Conservation (phyloP, 1,140 invertebrate species). For the Pentalonia nigronervosa region DNA sequence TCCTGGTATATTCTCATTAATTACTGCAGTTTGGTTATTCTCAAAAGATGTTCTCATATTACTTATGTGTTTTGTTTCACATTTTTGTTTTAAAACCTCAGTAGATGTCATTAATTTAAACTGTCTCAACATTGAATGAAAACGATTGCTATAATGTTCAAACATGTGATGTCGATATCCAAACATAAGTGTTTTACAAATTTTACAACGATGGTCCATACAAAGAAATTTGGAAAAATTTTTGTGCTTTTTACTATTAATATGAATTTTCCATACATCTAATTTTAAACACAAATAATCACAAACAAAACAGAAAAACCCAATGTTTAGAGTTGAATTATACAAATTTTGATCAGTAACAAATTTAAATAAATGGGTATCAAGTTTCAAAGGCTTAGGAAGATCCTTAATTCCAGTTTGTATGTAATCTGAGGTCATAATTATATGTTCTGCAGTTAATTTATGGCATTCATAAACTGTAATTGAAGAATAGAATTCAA, state of each 20-base stretch:
- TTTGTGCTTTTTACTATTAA: slow-evolving; percentile 37
- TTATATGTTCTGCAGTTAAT: slow-evolving; percentile 33
- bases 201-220: slow-evolving; percentile 43
- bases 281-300: slow-evolving; percentile 31
- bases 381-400: not conserved
- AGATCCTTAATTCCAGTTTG: not conserved
- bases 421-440: not conserved
- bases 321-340: slow-evolving; percentile 27
- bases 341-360: slow-evolving; percentile 39
- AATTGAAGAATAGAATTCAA: slow-evolving; percentile 37
- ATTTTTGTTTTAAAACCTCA: not conserved
- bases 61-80: not conserved
- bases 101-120: not conserved
- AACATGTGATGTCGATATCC: slow-evolving; percentile 19
- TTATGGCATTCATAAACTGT: slow-evolving; percentile 13
- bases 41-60: not conserved
- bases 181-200: slow-evolving; percentile 52
- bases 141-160: slow-evolving; percentile 39
- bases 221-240: not conserved
- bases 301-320: slow-evolving; percentile 47
- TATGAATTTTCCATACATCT: slow-evolving; percentile 36
- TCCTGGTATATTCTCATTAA: not conserved
- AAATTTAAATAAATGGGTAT: slow-evolving; percentile 31
- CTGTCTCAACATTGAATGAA: slow-evolving; percentile 41
- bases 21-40: not conserved